A percentile compares a stretch with the other conserved stretches of the same genome.
Conservation (phyloP, 2,797 vertebrate species). For the Botia kubotai region DNA sequence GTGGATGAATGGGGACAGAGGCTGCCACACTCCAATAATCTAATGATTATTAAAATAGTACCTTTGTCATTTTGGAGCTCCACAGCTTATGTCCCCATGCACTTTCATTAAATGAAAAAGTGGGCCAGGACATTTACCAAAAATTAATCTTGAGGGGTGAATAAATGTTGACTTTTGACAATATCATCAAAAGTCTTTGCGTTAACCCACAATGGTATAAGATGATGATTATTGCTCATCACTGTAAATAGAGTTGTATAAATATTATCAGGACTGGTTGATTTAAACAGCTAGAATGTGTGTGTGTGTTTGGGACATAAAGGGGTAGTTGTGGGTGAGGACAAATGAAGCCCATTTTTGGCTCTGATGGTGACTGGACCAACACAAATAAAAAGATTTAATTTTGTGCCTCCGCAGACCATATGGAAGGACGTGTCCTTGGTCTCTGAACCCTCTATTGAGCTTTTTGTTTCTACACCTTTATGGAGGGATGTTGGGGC, state of each 20-base stretch:
- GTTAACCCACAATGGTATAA: neutral
- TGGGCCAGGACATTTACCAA: too few relatives aligned
- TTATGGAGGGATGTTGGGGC: slow-evolving; percentile 52
- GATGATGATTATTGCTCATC: slow-evolving; percentile 7
- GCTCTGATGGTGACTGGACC: neutral
- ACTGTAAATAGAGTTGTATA: slow-evolving; percentile 1
- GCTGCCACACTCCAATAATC: too few relatives aligned
- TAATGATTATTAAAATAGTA: too few relatives aligned
- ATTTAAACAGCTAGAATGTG: neutral
- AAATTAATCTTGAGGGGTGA: too few relatives aligned
- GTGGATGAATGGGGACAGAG: too few relatives aligned
- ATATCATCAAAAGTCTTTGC: neutral
- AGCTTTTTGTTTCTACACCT: slow-evolving; percentile 55
- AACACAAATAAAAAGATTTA: slow-evolving; percentile 55
- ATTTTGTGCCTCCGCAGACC: slow-evolving; percentile 48
- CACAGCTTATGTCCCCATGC: too few relatives aligned
- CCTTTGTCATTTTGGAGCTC: too few relatives aligned
- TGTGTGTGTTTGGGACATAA: slow-evolving; percentile 20
- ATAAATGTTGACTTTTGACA: neutral
- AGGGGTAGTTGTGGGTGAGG: neutral
- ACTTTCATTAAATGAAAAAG: too few relatives aligned
- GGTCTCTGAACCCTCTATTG: slow-evolving; percentile 60
- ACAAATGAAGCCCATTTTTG: slow-evolving; percentile 17
- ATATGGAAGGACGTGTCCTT: slow-evolving; percentile 61
- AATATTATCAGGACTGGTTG: slow-evolving; percentile 18